phyloP scores from a whole-genome alignment of 1,140 invertebrate genomes.

The Oryzaephilus surinamensis region DNA sequence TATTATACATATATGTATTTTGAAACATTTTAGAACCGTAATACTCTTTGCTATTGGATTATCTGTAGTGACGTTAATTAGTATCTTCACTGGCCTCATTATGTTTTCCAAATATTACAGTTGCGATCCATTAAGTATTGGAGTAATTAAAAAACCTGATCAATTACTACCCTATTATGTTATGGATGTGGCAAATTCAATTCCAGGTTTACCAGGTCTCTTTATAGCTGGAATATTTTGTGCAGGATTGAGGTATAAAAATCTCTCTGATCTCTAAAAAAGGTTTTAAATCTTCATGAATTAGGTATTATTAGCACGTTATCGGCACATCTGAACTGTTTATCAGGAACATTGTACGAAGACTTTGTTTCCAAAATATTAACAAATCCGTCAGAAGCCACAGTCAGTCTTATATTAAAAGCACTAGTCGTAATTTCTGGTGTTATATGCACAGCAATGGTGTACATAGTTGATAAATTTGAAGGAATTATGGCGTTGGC shows the following conservation, averaged over 20 bases:
- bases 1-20: neutral
- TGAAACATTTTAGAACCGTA: slow-evolving; percentile 24
- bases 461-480: slow-evolving; percentile 50
- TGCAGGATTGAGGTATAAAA: slow-evolving; percentile 50
- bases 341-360: slow-evolving; percentile 56
- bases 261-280: no score
- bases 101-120: slow-evolving; percentile 61
- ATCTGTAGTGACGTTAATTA: slow-evolving; percentile 37
- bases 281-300: neutral
- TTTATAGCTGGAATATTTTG: slow-evolving; percentile 56
- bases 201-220: slow-evolving; percentile 48
- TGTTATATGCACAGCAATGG: slow-evolving; percentile 42
- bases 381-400: slow-evolving; percentile 36
- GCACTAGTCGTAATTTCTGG: slow-evolving; percentile 47
- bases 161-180: slow-evolving; percentile 45
- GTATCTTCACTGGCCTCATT: slow-evolving; percentile 53
- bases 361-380: slow-evolving; percentile 45
- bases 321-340: slow-evolving; percentile 52
- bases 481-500: slow-evolving; percentile 50
- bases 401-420: slow-evolving; percentile 42
- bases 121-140: slow-evolving; percentile 56
- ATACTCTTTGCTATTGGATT: slow-evolving; percentile 37
- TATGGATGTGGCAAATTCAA: slow-evolving; percentile 40
- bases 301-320: slow-evolving; percentile 51
- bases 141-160: slow-evolving; percentile 39